These are phyloP conservation scores for Cottus gobio DNA, from an alignment of 2,113 vertebrate species.

Conservation along the genomic window DNA sequence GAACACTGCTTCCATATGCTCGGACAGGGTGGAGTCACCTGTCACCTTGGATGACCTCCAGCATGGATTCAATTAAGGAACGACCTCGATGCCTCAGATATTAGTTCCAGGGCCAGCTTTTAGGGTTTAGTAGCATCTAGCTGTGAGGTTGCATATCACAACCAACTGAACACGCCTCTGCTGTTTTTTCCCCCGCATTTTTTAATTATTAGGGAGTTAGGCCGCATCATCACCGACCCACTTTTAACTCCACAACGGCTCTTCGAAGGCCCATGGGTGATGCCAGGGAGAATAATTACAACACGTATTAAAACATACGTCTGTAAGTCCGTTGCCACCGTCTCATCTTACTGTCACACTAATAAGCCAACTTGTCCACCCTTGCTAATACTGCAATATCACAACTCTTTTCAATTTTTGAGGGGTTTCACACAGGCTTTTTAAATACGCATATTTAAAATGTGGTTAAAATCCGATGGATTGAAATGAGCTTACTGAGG, in stretches of 20 bases:
- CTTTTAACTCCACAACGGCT: too few species aligned
- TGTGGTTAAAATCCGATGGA: neutral
- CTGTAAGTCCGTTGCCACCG: neutral
- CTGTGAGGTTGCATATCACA: neutral
- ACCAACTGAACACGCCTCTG: neutral
- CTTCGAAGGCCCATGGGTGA: too few species aligned
- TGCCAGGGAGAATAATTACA: too few species aligned
- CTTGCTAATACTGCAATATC: neutral
- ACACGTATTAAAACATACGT: too few species aligned
- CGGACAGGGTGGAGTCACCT: neutral
- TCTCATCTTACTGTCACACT: neutral
- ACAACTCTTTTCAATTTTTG: too few species aligned
- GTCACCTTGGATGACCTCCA: neutral
- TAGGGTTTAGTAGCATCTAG: neutral
- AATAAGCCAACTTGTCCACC: neutral
- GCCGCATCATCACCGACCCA: too few species aligned
- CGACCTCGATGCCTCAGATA: neutral
- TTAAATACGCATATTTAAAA: neutral
- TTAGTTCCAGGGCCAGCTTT: neutral
- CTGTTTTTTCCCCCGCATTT: too few species aligned
- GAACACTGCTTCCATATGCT: neutral
- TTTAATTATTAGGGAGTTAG: too few species aligned
- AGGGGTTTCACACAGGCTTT: neutral
- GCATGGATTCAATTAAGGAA: neutral
- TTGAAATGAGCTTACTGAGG: neutral